These are phyloP conservation scores for Hoplias malabaricus DNA, from an alignment of 2,113 vertebrate species.

Conservation along the genomic window DNA sequence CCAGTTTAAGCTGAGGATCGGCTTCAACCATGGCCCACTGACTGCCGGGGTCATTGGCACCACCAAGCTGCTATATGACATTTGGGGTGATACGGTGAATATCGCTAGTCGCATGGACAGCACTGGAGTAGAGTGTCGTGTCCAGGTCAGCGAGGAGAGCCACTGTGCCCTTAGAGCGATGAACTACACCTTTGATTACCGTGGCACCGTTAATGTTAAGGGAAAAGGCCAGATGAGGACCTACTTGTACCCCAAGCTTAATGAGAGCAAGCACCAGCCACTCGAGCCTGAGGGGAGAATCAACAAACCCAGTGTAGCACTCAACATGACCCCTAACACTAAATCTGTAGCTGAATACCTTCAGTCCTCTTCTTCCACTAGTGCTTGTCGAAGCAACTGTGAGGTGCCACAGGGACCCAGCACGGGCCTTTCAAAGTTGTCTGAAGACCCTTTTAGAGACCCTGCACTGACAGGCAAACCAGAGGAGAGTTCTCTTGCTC, in stretches of 20 bases:
- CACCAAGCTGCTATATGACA: slow-evolving; percentile 94
- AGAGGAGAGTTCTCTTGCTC: slow-evolving; percentile 53
- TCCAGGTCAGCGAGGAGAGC: slow-evolving; percentile 97
- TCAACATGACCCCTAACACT: background rate
- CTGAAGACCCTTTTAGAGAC: slow-evolving; percentile 38
- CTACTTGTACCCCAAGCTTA: slow-evolving; percentile 91
- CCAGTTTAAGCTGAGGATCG: slow-evolving; percentile 92
- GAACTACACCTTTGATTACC: slow-evolving; percentile 94
- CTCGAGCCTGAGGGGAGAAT: slow-evolving; percentile 78
- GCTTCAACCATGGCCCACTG: slow-evolving; percentile 93
- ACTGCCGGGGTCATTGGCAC: slow-evolving; percentile 95
- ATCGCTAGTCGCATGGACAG: slow-evolving; percentile 98
- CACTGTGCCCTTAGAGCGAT: slow-evolving; percentile 86
- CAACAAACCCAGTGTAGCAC: slow-evolving; percentile 50
- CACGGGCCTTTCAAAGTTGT: slow-evolving; percentile 20
- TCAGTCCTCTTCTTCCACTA: slow-evolving; percentile 71
- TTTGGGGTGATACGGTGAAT: slow-evolving; percentile 98
- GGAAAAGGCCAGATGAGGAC: slow-evolving; percentile 99
- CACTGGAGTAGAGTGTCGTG: slow-evolving; percentile 92
- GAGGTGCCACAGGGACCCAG: slow-evolving; percentile 41
- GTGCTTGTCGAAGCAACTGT: slow-evolving; percentile 11
- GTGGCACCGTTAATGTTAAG: slow-evolving; percentile 96
- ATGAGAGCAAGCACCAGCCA: too few relatives aligned
- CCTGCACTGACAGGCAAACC: slow-evolving; percentile 12
- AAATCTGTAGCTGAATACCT: slow-evolving; percentile 47